A percentile compares a stretch with the other conserved stretches of the same genome.
Evolutionary conservation across 2,113 vertebrate genomes (phyloP).

Genomic region (Neotoma lepida): DNA sequence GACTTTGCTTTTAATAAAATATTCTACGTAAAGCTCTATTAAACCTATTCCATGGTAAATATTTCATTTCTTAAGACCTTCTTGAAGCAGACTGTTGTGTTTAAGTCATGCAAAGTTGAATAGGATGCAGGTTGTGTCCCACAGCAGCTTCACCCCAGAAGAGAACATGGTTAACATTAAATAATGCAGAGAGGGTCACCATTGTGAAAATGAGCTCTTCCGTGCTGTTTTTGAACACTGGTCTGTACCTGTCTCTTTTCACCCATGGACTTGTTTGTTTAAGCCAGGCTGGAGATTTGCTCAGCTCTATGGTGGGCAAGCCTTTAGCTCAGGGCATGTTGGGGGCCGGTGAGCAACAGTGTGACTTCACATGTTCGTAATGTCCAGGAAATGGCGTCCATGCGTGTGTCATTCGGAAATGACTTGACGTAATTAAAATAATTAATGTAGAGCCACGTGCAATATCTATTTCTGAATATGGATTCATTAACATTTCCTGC

Average conservation of each 20-base stretch:
- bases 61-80: background rate
- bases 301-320: background rate
- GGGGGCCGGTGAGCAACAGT: constrained; percentile 5
- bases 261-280: background rate
- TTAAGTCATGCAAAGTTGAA: background rate
- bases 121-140: background rate
- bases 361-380: constrained; percentile 31
- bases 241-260: background rate
- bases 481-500: constrained; percentile 68
- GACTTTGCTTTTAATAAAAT: background rate
- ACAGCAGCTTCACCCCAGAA: background rate
- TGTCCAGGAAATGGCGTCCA: constrained; percentile 72
- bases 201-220: background rate
- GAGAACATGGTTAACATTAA: background rate
- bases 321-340: background rate
- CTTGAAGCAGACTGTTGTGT: background rate
- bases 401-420: constrained; percentile 76
- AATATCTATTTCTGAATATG: constrained; percentile 72
- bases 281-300: background rate
- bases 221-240: background rate
- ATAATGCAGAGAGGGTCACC: background rate
- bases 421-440: constrained; percentile 71
- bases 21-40: constrained; percentile 43
- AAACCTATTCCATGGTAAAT: background rate
- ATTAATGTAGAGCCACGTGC: constrained; percentile 62